Percentiles rank a stretch among this genome's conserved stretches.
Evolutionary conservation across 2,797 vertebrate genomes (phyloP).

Genomic region (Gymnothorax reevesii): DNA sequence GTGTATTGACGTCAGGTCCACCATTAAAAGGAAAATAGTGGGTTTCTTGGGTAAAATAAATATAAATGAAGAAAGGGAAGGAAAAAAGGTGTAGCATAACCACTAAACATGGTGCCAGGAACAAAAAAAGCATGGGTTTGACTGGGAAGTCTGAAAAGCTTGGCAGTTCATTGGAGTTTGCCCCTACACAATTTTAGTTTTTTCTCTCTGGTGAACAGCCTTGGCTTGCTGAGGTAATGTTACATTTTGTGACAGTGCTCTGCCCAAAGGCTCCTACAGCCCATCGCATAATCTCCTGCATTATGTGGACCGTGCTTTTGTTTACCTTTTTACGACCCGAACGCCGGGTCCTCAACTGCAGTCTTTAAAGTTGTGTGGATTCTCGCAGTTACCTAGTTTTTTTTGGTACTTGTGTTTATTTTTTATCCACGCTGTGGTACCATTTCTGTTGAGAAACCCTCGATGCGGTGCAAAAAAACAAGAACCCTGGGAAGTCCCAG

Average conservation of each 20-base stretch:
- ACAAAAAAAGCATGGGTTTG: background rate
- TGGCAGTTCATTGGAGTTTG: background rate
- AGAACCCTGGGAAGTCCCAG: background rate
- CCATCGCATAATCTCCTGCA: background rate
- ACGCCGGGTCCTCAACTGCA: background rate
- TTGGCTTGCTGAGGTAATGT: background rate
- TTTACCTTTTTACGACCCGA: background rate
- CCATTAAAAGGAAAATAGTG: background rate
- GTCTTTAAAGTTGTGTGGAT: background rate
- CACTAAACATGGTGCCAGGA: background rate
- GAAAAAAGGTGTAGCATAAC: background rate
- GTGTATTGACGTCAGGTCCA: background rate
- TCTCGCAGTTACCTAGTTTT: background rate
- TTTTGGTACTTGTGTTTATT: background rate
- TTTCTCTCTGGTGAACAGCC: background rate
- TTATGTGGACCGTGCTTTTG: background rate
- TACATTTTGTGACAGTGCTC: background rate
- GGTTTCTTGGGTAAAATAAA: background rate
- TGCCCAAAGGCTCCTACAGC: background rate
- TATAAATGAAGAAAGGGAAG: background rate
- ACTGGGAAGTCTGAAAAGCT: background rate
- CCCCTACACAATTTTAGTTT: background rate
- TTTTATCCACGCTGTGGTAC: background rate
- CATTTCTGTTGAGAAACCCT: background rate
- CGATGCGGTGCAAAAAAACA: background rate